Evolutionary conservation across 2,113 vertebrate genomes (phyloP), one percentile per base, ranked within the genome.

Genomic region (Pagrus major): DNA sequence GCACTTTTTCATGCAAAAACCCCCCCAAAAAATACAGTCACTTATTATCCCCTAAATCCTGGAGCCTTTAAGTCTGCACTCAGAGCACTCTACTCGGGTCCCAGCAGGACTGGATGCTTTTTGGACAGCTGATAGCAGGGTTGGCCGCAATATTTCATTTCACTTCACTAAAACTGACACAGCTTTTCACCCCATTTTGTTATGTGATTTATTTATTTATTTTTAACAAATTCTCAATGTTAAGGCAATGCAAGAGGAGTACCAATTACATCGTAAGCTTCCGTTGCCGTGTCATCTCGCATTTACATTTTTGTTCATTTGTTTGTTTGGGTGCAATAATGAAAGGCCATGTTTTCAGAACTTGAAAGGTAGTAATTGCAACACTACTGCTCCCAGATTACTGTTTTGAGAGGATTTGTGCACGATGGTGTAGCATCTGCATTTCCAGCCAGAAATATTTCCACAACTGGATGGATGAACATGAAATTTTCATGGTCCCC

Each of bases 41-140:
- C 25, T 39, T 39, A 52, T 65, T 64, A 80, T 21, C 65, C 65
- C n/a, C n/a, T 5, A 58, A 71, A 47, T 76, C 52, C 25, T 56
- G 74, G 61, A 80, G 78, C 27, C 55, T 11, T 21, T 20, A 6
- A 14, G 65, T 84, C 35, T 60, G 59, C 58, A 64, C 76, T 68
- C 47, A 54, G 52, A 80, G 66, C 67, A 11, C 83, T 77, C 47
- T 4, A 0, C 60, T 56, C 33, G 1, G 33, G 16, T 63, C 72
- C 68, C 83, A 42, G 78, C 39, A 58, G 61, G 73, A 49, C 73
- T 5, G 27, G 6, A 66, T 3, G 65, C 61, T 59, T 59, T 79
- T 41, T 58, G 27, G 9, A 46, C 35, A 16, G 44, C 73, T 85
- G 72, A 81, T 61, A n/a, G 29, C 18, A 44, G 14, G 35, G 15